These are phyloP conservation scores for Vireo altiloquus DNA, from an alignment of 2,113 vertebrate species.

Conservation along the genomic window DNA sequence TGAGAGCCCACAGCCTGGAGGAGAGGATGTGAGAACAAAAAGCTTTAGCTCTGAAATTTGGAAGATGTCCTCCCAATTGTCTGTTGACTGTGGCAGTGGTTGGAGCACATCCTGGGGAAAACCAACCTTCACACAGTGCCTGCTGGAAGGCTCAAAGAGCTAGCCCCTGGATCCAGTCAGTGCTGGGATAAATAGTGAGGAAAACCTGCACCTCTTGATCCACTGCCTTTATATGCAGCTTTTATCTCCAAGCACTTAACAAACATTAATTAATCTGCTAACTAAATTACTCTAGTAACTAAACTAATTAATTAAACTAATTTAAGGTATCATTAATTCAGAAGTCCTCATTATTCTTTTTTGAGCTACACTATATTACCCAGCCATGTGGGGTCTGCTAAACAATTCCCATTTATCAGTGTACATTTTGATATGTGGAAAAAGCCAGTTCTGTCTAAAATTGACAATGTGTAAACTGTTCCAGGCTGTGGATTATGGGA, in stretches of 20 bases:
- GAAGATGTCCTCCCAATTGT: background rate
- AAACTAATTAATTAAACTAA: constrained; percentile 75
- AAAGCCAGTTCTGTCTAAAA: constrained; percentile 56
- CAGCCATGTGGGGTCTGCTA: constrained; percentile 37
- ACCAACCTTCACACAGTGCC: background rate
- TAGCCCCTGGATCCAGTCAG: background rate
- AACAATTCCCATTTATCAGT: constrained; percentile 60
- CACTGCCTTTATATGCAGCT: background rate
- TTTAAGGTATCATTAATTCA: constrained; percentile 74
- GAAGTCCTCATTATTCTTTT: constrained; percentile 65
- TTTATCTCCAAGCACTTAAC: constrained; percentile 46
- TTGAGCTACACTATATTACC: constrained; percentile 19
- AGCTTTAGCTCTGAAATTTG: background rate
- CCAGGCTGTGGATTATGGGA: constrained; percentile 52
- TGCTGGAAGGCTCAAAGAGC: background rate
- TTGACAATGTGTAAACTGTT: constrained; percentile 70
- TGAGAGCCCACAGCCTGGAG: background rate
- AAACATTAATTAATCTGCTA: constrained; percentile 71
- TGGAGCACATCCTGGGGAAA: background rate
- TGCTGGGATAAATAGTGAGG: background rate
- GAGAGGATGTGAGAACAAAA: background rate
- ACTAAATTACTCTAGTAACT: constrained; percentile 66
- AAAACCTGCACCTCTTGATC: background rate
- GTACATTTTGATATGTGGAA: constrained; percentile 29
- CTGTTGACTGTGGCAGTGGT: background rate